Conservation (phyloP, 1,140 invertebrate genomes). For the Magallana gigas region DNA sequence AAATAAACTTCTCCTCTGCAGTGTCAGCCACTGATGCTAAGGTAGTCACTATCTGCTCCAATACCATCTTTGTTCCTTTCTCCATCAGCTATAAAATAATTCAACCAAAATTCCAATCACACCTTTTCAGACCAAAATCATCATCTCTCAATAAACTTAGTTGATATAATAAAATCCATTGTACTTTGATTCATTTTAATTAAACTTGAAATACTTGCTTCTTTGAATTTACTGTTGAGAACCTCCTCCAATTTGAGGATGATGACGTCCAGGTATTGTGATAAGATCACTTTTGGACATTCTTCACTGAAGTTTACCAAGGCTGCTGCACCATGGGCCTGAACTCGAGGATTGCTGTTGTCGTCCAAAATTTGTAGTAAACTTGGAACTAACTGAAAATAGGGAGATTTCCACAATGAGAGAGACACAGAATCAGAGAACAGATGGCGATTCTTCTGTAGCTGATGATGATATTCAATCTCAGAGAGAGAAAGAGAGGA, state of each 20-base stretch:
- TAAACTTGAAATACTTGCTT: slow-evolving; percentile 80
- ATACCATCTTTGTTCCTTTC: slow-evolving; percentile 95
- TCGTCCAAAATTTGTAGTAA: slow-evolving; percentile 95
- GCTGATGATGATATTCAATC: neutral
- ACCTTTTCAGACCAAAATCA: no score
- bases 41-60: slow-evolving; percentile 99
- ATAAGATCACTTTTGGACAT: slow-evolving; percentile 95
- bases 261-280: slow-evolving; percentile 92
- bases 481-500: neutral
- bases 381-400: slow-evolving; percentile 88
- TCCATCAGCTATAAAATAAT: slow-evolving; percentile 86
- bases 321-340: slow-evolving; percentile 90
- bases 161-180: no score
- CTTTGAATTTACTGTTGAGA: slow-evolving; percentile 94
- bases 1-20: slow-evolving; percentile 95
- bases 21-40: slow-evolving; percentile 99
- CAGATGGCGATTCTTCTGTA: no score
- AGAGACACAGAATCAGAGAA: no score
- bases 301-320: slow-evolving; percentile 99
- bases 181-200: no score
- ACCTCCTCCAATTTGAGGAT: slow-evolving; percentile 95
- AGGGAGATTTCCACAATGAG: no score
- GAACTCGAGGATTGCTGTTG: slow-evolving; percentile 94
- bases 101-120: no score
- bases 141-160: no score